phyloP scores from a whole-genome alignment of 2,797 vertebrate genomes.

The Arremon brunneinucha region DNA sequence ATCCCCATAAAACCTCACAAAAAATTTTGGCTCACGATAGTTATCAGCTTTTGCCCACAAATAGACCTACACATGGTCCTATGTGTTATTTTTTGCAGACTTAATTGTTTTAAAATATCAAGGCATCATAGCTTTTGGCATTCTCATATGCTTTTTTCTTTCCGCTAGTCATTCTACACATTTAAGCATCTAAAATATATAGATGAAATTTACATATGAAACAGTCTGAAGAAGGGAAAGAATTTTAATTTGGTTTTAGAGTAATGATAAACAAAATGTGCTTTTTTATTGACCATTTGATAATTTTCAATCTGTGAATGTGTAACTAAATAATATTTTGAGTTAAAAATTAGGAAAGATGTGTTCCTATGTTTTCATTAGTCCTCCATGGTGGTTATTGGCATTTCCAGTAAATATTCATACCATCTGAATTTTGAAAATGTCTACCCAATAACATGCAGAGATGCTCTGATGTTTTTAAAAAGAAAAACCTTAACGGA shows the following conservation, averaged over 20 bases:
- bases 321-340: neutral
- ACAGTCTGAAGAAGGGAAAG: neutral
- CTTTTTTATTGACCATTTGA: neutral
- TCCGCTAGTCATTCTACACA: neutral
- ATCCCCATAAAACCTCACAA: neutral
- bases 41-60: neutral
- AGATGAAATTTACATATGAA: neutral
- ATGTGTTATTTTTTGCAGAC: neutral
- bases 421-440: neutral
- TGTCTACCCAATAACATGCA: neutral
- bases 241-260: neutral
- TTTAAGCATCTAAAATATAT: neutral
- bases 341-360: neutral
- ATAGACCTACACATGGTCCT: neutral
- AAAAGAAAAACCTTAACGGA: neutral
- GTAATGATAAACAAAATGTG: neutral
- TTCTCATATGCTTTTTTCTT: neutral
- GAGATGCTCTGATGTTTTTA: neutral
- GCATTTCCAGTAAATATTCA: neutral
- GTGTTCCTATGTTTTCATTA: neutral
- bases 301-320: neutral
- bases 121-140: neutral
- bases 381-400: neutral
- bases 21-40: neutral
- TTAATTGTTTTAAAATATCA: constrained; percentile 12